Evolutionary conservation across 1,140 invertebrate genomes (phyloP), one percentile per base, ranked within the genome.

Genomic region (Phthorimaea operculella): DNA sequence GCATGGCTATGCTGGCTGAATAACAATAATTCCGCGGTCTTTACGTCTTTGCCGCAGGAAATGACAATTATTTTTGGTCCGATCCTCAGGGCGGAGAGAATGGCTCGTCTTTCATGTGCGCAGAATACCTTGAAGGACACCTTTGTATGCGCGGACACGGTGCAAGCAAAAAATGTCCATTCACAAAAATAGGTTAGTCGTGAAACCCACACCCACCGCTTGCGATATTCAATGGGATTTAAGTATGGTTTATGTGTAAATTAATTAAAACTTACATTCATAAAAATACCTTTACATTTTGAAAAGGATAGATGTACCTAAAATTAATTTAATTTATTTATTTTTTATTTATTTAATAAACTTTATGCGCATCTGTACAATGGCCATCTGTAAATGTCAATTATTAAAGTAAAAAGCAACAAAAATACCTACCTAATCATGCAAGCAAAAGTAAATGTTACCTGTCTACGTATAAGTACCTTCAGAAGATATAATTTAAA

Each of bases 121-220:
- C 76, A 72, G 76, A 82, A 81, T 84, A 78, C 72, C 79, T 79
- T 71, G 63, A 78, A 80, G 67, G 65, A 66, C 58, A 51, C 70
- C 67, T 76, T 84, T 84, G 79, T 84, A 60, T 64, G 62, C 28
- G 51, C 53, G 58, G 66, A 65, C 68, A 70, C 64, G 62, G 57
- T 56, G 59, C 60, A 69, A 68, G 74, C 74, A 84, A 83, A 83
- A 81, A 67, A 68, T 71, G 55, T 60, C 79, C 80, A 83, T 84
- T 82, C 77, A 82, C 75, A 74, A 81, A 82, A 78, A 79, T 84
- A 79, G 79, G 79, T 80, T 80, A 82, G 70, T 74, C 68, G 72
- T 73, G 63, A 76, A 76, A 76, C 66, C 67, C 58, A 63, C 60
- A 56, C 12, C 39, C 60, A 56, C 12, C 33, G 49, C 47, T 52